A percentile compares a stretch with the other conserved stretches of the same genome.
Evolutionary conservation across 2,113 vertebrate species (phyloP).

Genomic region (Thunnus maccoyii): DNA sequence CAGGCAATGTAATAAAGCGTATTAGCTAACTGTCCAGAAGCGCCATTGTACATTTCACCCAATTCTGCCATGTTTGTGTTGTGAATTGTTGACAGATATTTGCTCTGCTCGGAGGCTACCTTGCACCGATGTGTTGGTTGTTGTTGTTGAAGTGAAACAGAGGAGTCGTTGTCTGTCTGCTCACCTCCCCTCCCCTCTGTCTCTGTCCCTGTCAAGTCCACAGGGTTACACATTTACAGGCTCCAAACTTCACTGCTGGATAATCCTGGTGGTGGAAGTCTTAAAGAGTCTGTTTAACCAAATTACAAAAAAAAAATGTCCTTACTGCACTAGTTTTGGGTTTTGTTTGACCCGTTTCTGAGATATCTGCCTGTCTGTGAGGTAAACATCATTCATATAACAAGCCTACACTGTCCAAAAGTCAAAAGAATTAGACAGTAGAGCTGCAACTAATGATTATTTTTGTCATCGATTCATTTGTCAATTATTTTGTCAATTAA

Average conservation of each 20-base stretch:
- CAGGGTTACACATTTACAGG: constrained; percentile 62
- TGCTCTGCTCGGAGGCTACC: constrained; percentile 4
- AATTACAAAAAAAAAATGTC: too few species aligned
- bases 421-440: too few species aligned
- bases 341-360: too few species aligned
- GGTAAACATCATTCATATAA: too few species aligned
- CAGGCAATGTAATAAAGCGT: constrained; percentile 33
- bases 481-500: too few species aligned
- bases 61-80: not conserved
- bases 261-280: too few species aligned
- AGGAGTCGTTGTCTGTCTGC: constrained; percentile 65
- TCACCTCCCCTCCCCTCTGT: constrained; percentile 47
- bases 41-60: constrained; percentile 26
- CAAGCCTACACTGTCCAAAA: too few species aligned
- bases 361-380: too few species aligned
- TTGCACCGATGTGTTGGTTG: constrained; percentile 9
- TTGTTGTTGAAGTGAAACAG: constrained; percentile 64
- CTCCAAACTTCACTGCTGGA: constrained; percentile 12
- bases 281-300: too few species aligned
- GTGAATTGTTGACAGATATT: not conserved
- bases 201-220: constrained; percentile 59
- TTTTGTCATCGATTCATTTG: too few species aligned
- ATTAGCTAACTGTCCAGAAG: constrained; percentile 44
- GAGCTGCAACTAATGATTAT: too few species aligned
- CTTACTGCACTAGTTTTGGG: too few species aligned